phyloP scores from a whole-genome alignment of 2,113 vertebrate genomes.

The Hyperopisus bebe region DNA sequence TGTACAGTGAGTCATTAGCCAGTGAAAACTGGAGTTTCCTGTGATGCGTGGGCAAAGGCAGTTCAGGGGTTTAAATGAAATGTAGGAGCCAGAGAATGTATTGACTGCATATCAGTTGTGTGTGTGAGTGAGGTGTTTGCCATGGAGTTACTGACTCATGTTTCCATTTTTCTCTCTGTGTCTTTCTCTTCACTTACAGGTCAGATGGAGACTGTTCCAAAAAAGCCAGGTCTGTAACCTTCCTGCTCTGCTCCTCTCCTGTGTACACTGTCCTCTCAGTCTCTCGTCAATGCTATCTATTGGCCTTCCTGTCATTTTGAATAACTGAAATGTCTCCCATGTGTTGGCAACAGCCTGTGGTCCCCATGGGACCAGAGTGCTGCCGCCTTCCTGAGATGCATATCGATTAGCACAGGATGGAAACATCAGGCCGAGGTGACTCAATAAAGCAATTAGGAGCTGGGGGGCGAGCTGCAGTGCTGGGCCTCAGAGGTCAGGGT shows the following conservation, averaged over 20 bases:
- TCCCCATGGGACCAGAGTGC: not conserved
- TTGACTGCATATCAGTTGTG: not conserved
- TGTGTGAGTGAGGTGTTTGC: not conserved
- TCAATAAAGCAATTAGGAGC: slow-evolving; percentile 1
- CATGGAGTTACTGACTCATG: not conserved
- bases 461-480: not conserved
- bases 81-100: not conserved
- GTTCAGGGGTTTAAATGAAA: not conserved
- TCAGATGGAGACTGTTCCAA: slow-evolving; percentile 24
- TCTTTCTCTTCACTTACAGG: slow-evolving; percentile 8
- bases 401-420: not conserved
- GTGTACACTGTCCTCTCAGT: not conserved
- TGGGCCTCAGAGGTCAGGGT: not conserved
- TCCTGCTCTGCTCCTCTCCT: not conserved
- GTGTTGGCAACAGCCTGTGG: not conserved
- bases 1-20: slow-evolving; percentile 7
- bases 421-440: not conserved
- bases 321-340: not conserved
- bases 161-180: not conserved
- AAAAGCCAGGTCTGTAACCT: slow-evolving; percentile 24
- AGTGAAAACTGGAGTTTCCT: slow-evolving; percentile 9
- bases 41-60: not conserved
- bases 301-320: not conserved
- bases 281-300: not conserved
- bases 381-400: not conserved